These are phyloP conservation scores for Macrochelys suwanniensis DNA, from an alignment of 2,797 vertebrate genomes.

Conservation along the genomic window DNA sequence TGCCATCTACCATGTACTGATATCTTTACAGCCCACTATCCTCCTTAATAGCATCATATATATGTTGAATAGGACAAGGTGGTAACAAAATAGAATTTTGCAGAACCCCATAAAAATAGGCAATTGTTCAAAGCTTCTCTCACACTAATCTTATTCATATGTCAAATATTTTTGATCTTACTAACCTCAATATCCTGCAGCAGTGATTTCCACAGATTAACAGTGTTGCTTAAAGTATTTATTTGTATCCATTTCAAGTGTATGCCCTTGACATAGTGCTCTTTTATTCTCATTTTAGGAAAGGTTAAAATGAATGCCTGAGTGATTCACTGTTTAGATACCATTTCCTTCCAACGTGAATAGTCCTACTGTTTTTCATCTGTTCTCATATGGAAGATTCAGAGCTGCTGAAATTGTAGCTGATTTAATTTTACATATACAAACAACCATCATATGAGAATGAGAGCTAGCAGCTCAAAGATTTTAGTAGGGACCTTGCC, in stretches of 20 bases:
- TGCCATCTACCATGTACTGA: slow-evolving; percentile 40
- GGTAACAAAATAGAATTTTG: slow-evolving; percentile 39
- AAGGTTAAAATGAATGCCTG: neutral
- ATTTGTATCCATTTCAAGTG: neutral
- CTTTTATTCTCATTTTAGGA: neutral
- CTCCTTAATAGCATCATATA: slow-evolving; percentile 37
- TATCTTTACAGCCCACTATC: slow-evolving; percentile 55
- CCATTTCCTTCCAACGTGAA: slow-evolving; percentile 26
- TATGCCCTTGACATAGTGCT: slow-evolving; percentile 1
- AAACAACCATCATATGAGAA: slow-evolving; percentile 36
- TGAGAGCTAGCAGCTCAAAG: slow-evolving; percentile 26
- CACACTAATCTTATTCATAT: slow-evolving; percentile 17
- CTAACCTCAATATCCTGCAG: neutral
- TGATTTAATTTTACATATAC: slow-evolving; percentile 60
- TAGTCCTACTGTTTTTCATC: slow-evolving; percentile 30
- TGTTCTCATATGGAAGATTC: slow-evolving; percentile 37
- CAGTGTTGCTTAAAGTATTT: neutral
- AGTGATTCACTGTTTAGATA: neutral
- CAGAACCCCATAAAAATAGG: neutral
- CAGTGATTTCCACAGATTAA: slow-evolving; percentile 18
- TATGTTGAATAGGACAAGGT: neutral
- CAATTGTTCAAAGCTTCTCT: neutral
- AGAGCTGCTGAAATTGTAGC: slow-evolving; percentile 60
- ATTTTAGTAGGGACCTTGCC: neutral
- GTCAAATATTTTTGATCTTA: neutral